Percentiles rank a stretch among this genome's conserved stretches.
Evolutionary conservation across 2,113 vertebrate genomes (phyloP).

Genomic region (Gallinago jamesoni): DNA sequence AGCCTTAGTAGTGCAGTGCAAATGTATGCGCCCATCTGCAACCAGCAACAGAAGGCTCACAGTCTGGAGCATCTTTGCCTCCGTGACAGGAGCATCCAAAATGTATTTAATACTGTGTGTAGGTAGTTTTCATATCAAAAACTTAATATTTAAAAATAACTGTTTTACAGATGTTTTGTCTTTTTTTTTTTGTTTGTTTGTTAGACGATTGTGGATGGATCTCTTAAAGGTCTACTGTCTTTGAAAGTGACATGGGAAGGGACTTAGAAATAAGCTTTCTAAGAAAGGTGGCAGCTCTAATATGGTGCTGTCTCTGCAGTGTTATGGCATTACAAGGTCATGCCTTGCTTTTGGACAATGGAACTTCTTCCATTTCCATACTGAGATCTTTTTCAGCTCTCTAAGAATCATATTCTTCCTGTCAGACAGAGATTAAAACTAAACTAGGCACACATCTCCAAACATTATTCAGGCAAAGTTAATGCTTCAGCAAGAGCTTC

Average conservation of each 20-base stretch:
- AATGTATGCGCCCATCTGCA: conserved; percentile 47
- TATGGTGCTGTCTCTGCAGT: background rate
- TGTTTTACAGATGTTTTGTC: background rate
- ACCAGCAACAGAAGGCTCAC: conserved; percentile 25
- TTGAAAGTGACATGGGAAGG: background rate
- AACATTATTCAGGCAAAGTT: background rate
- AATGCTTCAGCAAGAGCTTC: background rate
- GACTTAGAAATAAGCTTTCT: background rate
- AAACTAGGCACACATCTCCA: background rate
- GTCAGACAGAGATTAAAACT: background rate
- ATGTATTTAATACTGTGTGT: background rate
- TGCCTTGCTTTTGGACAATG: background rate
- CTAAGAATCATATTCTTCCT: background rate
- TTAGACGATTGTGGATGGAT: background rate
- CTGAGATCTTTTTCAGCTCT: background rate
- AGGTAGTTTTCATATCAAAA: background rate
- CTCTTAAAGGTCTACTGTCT: background rate
- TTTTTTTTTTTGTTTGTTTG: too few species aligned
- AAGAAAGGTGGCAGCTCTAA: background rate
- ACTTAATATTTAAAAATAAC: background rate
- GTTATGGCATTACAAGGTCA: background rate
- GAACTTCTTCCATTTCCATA: background rate
- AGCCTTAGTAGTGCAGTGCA: background rate
- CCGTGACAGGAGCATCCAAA: background rate
- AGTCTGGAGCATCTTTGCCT: conserved; percentile 23